phyloP scores from a whole-genome alignment of 1,140 invertebrate genomes.

The Magallana angulata region DNA sequence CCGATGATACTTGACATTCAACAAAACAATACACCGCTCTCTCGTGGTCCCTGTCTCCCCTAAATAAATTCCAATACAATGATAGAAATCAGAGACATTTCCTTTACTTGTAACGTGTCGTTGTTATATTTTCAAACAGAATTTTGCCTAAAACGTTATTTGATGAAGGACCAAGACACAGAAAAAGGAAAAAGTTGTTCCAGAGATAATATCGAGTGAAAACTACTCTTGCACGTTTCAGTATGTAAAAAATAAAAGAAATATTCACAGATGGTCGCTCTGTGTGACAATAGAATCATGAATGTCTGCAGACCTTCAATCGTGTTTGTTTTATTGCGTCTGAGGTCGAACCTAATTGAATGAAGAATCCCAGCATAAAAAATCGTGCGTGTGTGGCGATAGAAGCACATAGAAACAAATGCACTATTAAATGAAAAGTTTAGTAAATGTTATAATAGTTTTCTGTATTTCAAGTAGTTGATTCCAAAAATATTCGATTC shows the following conservation, averaged over 20 bases:
- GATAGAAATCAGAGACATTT: conserved; percentile 23
- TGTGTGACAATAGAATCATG: conserved; percentile 23
- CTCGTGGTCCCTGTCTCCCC: background rate
- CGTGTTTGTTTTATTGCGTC: conserved; percentile 27
- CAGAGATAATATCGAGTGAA: background rate
- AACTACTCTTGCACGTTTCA: conserved; percentile 6
- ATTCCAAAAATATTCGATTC: no score
- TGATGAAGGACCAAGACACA: background rate
- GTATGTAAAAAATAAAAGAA: conserved; percentile 25
- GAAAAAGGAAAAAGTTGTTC: background rate
- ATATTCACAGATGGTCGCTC: conserved; percentile 23
- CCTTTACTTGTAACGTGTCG: background rate
- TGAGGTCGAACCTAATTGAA: conserved; percentile 29
- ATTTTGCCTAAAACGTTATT: background rate
- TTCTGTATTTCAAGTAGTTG: no score
- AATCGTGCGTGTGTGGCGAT: no score
- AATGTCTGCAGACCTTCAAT: conserved; percentile 29
- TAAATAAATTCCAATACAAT: conserved; percentile 4
- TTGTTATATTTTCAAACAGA: background rate
- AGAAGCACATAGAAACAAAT: no score
- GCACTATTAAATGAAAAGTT: no score
- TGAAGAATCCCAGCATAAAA: conserved; percentile 1
- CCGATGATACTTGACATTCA: conserved; percentile 19
- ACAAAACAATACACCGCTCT: conserved; percentile 3
- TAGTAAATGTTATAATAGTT: no score